Evolutionary conservation across 2,888 invertebrate genomes (phyloP).

Genomic region (Antitype chi): DNA sequence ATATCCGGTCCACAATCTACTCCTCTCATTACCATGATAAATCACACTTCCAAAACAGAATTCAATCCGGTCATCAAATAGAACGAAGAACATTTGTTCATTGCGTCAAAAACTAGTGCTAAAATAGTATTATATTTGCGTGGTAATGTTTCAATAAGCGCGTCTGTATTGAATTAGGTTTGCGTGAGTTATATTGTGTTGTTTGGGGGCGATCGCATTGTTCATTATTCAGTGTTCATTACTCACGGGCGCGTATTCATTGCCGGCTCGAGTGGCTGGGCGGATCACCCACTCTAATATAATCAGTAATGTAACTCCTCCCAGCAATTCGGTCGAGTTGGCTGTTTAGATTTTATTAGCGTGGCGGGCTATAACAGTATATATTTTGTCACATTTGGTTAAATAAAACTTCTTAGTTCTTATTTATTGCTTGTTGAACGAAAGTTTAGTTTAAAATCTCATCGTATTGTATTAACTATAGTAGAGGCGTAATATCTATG

Average conservation of each 20-base stretch:
- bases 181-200: slow-evolving; percentile 67
- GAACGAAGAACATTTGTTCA: slow-evolving; percentile 32
- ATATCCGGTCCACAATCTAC: slow-evolving; percentile 14
- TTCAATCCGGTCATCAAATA: slow-evolving; percentile 34
- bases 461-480: neutral
- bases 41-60: slow-evolving; percentile 39
- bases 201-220: slow-evolving; percentile 64
- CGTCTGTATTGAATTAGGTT: slow-evolving; percentile 63
- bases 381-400: slow-evolving; percentile 4
- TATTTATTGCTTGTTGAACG: neutral
- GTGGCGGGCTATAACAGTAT: neutral
- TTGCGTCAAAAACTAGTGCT: slow-evolving; percentile 49
- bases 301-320: slow-evolving; percentile 60
- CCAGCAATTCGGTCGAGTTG: slow-evolving; percentile 36
- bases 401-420: neutral
- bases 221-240: slow-evolving; percentile 72
- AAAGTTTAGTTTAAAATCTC: neutral
- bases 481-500: neutral
- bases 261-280: slow-evolving; percentile 55
- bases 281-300: slow-evolving; percentile 40
- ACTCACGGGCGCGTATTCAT: slow-evolving; percentile 61
- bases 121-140: slow-evolving; percentile 42
- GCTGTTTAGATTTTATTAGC: slow-evolving; percentile 47
- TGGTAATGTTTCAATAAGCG: slow-evolving; percentile 58
- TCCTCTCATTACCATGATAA: slow-evolving; percentile 36